Percentiles rank a stretch among this genome's conserved stretches.
Conservation (phyloP, 2,113 vertebrate genomes). For the Coreoperca whiteheadi region DNA sequence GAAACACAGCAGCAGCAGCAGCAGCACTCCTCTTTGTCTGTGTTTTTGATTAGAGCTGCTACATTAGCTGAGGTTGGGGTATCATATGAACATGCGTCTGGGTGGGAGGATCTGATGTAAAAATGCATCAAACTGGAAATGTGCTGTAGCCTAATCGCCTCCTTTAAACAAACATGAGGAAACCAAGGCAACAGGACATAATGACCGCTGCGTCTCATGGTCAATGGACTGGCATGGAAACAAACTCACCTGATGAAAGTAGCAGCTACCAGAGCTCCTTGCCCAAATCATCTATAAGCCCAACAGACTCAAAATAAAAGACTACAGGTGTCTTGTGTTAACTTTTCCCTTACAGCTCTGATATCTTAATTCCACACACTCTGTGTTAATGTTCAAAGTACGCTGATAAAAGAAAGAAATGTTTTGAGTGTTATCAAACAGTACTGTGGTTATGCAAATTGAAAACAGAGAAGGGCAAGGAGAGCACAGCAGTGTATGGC, state of each 20-base stretch:
- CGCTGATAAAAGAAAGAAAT: conserved; percentile 40
- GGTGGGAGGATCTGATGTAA: conserved; percentile 53
- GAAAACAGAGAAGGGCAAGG: not conserved
- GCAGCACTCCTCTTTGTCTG: conserved; percentile 24
- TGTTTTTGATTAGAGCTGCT: conserved; percentile 75
- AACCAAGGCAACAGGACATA: conserved; percentile 78
- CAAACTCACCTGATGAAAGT: conserved; percentile 41
- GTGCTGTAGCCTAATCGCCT: conserved; percentile 45
- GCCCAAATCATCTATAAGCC: not conserved
- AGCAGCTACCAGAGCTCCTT: not conserved
- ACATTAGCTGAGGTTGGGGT: conserved; percentile 60
- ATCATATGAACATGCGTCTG: conserved; percentile 43
- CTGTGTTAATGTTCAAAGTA: not conserved
- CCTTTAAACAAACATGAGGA: conserved; percentile 76
- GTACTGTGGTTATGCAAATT: conserved; percentile 65
- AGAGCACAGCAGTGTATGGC: conserved; percentile 28
- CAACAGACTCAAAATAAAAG: not conserved
- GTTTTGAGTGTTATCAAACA: conserved; percentile 50
- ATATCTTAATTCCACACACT: not conserved
- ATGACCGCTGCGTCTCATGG: conserved; percentile 62
- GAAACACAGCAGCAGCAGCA: conserved; percentile 50
- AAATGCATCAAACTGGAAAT: conserved; percentile 70
- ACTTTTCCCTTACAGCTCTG: not conserved
- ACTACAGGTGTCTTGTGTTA: not conserved
- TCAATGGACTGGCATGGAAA: conserved; percentile 54